Conservation (phyloP, 2,888 invertebrate species). For the Melinaea menophilus region DNA sequence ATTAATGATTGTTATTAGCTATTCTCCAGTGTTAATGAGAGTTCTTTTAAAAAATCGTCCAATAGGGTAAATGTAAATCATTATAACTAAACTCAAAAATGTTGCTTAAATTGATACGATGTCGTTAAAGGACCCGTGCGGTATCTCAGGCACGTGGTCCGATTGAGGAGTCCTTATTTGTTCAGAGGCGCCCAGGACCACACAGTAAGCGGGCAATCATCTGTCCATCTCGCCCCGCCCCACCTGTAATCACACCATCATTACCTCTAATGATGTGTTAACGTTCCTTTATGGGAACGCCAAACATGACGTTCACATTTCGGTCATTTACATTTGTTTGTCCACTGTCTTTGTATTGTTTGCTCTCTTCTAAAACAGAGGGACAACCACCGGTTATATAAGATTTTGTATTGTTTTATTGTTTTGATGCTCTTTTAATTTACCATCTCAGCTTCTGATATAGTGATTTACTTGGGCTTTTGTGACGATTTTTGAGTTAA, state of each 20-base stretch:
- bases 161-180: constrained; percentile 55
- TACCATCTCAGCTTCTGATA: constrained; percentile 3
- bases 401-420: constrained; percentile 57
- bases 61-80: no score
- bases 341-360: constrained; percentile 72
- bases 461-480: no score
- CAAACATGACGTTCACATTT: constrained; percentile 78
- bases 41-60: no score
- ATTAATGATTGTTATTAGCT: neutral
- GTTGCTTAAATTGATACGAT: constrained; percentile 6
- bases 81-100: neutral
- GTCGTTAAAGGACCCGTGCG: constrained; percentile 24
- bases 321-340: constrained; percentile 78
- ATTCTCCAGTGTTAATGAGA: neutral
- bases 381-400: constrained; percentile 65
- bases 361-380: constrained; percentile 74
- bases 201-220: constrained; percentile 71
- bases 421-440: constrained; percentile 37
- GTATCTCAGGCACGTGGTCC: constrained; percentile 54
- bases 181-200: constrained; percentile 66
- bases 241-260: constrained; percentile 75
- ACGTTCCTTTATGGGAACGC: constrained; percentile 78
- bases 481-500: no score
- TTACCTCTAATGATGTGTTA: constrained; percentile 78
- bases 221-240: constrained; percentile 63